Evolutionary conservation across 2,797 vertebrate species (phyloP).

Genomic region (Phataginus tetradactyla): DNA sequence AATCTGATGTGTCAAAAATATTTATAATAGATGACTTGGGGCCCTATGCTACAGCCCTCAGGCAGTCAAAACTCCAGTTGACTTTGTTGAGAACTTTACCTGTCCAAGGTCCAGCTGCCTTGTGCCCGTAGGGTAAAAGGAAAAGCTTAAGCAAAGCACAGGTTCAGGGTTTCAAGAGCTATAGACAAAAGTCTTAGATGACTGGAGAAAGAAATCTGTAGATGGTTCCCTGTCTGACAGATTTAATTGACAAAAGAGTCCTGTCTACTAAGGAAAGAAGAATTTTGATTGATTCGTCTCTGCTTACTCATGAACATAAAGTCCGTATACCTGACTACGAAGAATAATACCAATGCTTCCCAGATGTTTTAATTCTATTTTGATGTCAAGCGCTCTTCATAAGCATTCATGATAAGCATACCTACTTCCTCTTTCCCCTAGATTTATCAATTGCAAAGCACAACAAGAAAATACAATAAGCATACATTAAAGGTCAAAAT

Average conservation of each 20-base stretch:
- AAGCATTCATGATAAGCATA: neutral
- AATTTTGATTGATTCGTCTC: neutral
- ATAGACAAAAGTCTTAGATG: neutral
- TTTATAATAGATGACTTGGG: conserved; percentile 77
- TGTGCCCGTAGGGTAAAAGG: conserved; percentile 47
- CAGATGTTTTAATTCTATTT: neutral
- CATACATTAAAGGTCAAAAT: neutral
- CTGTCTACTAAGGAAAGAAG: neutral
- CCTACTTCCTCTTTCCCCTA: neutral
- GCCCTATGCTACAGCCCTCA: conserved; percentile 33
- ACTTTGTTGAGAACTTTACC: conserved; percentile 60
- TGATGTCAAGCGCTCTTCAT: neutral
- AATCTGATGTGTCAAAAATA: conserved; percentile 73
- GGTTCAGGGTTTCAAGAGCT: neutral
- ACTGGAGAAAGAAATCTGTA: neutral
- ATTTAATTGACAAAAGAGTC: neutral
- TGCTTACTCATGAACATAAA: neutral
- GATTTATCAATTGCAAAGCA: neutral
- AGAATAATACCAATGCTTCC: neutral
- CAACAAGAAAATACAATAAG: neutral
- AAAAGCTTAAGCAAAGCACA: conserved; percentile 1
- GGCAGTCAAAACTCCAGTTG: conserved; percentile 65
- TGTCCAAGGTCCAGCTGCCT: neutral
- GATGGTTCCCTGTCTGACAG: neutral
- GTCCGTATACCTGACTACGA: neutral